Evolutionary conservation across 1,140 invertebrate genomes (phyloP).

Genomic region (Odontomachus brunneus): DNA sequence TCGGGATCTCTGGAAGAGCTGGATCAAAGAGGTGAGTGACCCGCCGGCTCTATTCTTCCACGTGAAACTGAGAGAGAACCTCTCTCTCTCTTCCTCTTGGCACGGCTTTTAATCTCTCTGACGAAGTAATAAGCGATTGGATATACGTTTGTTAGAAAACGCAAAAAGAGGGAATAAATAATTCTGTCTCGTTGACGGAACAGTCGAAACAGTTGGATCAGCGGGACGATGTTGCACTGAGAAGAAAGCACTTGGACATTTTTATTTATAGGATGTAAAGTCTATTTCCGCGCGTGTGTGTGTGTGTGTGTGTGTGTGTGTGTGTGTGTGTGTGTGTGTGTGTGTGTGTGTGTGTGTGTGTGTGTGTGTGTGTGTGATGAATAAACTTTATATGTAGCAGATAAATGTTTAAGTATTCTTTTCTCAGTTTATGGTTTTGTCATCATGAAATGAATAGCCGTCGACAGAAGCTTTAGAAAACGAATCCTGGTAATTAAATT

Average conservation of each 20-base stretch:
- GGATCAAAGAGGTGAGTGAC: conserved; percentile 87
- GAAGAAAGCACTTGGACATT: too few relatives aligned
- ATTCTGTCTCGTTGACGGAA: background rate
- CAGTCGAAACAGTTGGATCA: background rate
- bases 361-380: too few relatives aligned
- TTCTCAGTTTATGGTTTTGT: too few relatives aligned
- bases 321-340: too few relatives aligned
- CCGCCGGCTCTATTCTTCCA: conserved; percentile 15
- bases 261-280: too few relatives aligned
- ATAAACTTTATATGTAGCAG: too few relatives aligned
- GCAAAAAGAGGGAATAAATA: background rate
- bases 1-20: conserved; percentile 87
- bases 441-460: background rate
- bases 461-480: background rate
- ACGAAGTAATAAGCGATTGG: background rate
- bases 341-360: too few relatives aligned
- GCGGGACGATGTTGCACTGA: background rate
- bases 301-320: too few relatives aligned
- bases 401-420: too few relatives aligned
- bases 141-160: background rate
- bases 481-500: background rate
- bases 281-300: too few relatives aligned
- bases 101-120: background rate
- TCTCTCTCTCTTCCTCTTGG: background rate
- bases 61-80: background rate